phyloP scores from a whole-genome alignment of 2,888 invertebrate genomes.

The Ichneumoninae sp. region DNA sequence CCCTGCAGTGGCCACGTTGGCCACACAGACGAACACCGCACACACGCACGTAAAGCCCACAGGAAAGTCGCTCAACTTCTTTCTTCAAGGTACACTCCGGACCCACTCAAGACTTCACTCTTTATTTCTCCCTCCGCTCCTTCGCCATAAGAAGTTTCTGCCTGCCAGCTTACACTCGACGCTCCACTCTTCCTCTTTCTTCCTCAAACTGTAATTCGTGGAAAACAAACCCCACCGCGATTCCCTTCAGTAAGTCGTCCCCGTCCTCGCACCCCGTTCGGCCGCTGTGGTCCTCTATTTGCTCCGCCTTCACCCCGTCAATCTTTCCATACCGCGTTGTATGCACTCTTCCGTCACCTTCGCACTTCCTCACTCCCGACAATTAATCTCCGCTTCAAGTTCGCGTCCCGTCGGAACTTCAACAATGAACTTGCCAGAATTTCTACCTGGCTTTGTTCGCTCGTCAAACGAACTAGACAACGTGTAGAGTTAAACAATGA shows the following conservation, averaged over 20 bases:
- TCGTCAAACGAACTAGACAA: too few species aligned
- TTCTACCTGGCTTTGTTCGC: too few species aligned
- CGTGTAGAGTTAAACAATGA: too few species aligned
- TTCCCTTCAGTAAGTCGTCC: conserved; percentile 19
- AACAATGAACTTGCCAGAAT: not conserved
- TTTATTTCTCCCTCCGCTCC: conserved; percentile 28
- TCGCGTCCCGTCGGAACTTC: not conserved
- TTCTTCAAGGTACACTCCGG: conserved; percentile 20
- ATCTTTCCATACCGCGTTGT: not conserved
- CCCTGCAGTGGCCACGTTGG: conserved; percentile 33
- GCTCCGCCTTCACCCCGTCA: not conserved
- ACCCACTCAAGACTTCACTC: conserved; percentile 8
- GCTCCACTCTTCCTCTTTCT: conserved; percentile 31
- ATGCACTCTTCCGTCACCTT: conserved; percentile 1
- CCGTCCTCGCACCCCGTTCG: not conserved
- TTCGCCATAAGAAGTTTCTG: conserved; percentile 24
- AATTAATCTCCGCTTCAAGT: not conserved
- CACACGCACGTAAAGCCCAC: conserved; percentile 2
- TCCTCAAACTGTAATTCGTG: conserved; percentile 42
- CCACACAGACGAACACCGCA: conserved; percentile 9
- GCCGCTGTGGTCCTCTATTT: not conserved
- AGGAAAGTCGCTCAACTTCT: conserved; percentile 46
- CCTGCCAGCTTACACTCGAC: conserved; percentile 35
- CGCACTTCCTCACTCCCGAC: not conserved
- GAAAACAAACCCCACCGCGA: conserved; percentile 40